A percentile compares a stretch with the other conserved stretches of the same genome.
Evolutionary conservation across 53 echinoderm and acorn worm genomes (phyloP).

Genomic region (Mesocentrotus franciscanus): DNA sequence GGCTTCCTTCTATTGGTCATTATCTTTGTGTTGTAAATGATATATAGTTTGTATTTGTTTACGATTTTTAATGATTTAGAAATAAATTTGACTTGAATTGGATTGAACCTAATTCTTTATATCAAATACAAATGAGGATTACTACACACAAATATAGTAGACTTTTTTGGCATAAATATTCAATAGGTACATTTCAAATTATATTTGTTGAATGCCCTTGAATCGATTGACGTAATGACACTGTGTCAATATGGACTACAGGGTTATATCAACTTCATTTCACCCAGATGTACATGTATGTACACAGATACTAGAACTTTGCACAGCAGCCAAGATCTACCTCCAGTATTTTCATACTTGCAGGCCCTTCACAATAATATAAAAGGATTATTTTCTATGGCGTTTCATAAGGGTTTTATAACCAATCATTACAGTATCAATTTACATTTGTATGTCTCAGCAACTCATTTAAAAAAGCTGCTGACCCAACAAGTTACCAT

Average conservation of each 20-base stretch:
- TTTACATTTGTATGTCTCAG: no score
- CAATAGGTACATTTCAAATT: not conserved
- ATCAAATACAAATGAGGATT: no score
- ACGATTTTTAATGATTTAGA: no score
- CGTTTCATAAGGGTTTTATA: not conserved
- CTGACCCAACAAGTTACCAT: not conserved
- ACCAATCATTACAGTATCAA: not conserved
- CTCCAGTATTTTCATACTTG: not conserved
- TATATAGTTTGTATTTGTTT: no score
- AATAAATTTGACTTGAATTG: no score
- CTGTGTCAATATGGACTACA: not conserved
- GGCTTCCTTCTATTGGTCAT: no score
- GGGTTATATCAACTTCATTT: not conserved
- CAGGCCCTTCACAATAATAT: not conserved
- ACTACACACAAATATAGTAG: no score
- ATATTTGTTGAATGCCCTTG: not conserved
- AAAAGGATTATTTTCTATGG: not conserved
- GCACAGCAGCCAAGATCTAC: not conserved
- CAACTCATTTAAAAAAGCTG: not conserved
- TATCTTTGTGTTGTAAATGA: no score
- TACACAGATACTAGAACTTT: not conserved
- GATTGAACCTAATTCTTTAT: no score
- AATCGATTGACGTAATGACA: not conserved
- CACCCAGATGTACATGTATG: not conserved
- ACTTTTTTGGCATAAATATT: no score